Evolutionary conservation across 2,888 invertebrate species (phyloP).

Genomic region (Drosophila maculinotata): DNA sequence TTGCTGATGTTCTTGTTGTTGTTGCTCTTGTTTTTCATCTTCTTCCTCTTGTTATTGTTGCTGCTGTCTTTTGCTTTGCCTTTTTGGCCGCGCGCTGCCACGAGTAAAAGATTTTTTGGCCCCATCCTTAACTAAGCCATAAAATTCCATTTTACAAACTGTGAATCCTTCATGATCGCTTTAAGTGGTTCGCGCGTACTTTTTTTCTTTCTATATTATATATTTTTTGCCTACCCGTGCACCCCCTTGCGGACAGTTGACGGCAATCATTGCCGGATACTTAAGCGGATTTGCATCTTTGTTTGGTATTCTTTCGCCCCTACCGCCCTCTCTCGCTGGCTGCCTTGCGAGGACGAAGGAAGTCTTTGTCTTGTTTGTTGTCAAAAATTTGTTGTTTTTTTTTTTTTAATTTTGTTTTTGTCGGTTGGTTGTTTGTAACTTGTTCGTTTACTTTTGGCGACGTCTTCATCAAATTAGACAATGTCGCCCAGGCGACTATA

Average conservation of each 20-base stretch:
- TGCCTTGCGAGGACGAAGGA: conserved; percentile 7
- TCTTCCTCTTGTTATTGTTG: conserved; percentile 13
- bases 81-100: conserved; percentile 47
- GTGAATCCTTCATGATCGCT: conserved; percentile 85
- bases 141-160: conserved; percentile 84
- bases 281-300: conserved; percentile 82
- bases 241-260: conserved; percentile 36
- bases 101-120: conserved; percentile 18
- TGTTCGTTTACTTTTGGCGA: conserved; percentile 52
- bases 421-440: conserved; percentile 43
- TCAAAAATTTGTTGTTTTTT: conserved; percentile 43
- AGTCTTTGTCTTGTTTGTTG: conserved; percentile 54
- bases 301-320: conserved; percentile 43
- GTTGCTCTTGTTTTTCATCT: not conserved
- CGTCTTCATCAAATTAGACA: conserved; percentile 73
- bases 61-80: conserved; percentile 43
- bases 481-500: conserved; percentile 40
- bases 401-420: conserved; percentile 5
- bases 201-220: conserved; percentile 41
- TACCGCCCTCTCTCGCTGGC: not conserved
- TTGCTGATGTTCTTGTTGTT: conserved; percentile 13
- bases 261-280: conserved; percentile 80
- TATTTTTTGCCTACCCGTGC: conserved; percentile 23
- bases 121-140: conserved; percentile 75
- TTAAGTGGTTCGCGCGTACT: conserved; percentile 79